phyloP scores from a whole-genome alignment of 2,888 invertebrate genomes.

The Tillus elongatus region DNA sequence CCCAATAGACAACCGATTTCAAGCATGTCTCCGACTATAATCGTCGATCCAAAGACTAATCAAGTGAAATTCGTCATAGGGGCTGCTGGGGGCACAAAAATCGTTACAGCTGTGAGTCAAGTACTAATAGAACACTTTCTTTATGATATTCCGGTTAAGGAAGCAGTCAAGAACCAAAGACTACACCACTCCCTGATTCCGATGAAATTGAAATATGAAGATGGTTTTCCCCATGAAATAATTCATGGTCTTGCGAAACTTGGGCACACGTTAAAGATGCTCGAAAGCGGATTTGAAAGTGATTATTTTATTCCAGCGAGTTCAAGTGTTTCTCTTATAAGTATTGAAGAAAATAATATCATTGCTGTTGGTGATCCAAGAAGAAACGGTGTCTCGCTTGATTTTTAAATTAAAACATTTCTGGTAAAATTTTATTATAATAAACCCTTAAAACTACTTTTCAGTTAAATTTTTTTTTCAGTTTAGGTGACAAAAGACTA shows the following conservation, averaged over 20 bases:
- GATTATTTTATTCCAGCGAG: constrained; percentile 8
- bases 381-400: no score
- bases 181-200: constrained; percentile 84
- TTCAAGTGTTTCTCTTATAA: constrained; percentile 11
- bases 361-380: constrained; percentile 15
- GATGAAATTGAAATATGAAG: constrained; percentile 60
- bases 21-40: constrained; percentile 76
- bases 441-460: no score
- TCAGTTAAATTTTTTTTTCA: no score
- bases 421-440: no score
- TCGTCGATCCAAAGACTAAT: constrained; percentile 49
- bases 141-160: constrained; percentile 53
- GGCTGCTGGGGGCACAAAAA: constrained; percentile 79
- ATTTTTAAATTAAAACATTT: no score
- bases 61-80: constrained; percentile 57
- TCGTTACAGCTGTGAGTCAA: constrained; percentile 65
- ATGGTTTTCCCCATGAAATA: constrained; percentile 41
- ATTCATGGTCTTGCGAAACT: constrained; percentile 14
- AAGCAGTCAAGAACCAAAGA: constrained; percentile 60
- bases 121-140: constrained; percentile 58
- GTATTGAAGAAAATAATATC: constrained; percentile 7
- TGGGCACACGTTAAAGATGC: constrained; percentile 8
- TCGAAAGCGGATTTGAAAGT: no score
- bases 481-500: no score
- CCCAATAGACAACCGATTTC: constrained; percentile 77